Conservation (phyloP, 1,140 invertebrate genomes). For the Lineus longissimus region DNA sequence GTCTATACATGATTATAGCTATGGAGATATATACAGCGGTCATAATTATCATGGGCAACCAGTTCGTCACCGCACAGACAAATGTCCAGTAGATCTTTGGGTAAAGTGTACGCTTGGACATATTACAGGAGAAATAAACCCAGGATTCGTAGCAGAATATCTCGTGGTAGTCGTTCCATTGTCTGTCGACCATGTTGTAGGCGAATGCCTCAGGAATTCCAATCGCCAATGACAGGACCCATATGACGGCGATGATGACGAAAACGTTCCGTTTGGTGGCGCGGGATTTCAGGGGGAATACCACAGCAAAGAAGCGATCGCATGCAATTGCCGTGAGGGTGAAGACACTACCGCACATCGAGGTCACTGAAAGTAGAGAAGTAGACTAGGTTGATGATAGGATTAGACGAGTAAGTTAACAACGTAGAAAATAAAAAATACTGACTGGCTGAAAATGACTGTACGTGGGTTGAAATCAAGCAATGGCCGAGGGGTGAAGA, state of each 20-base stretch:
- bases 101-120: conserved; percentile 20
- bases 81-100: conserved; percentile 43
- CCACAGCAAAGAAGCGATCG: conserved; percentile 57
- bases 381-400: neutral
- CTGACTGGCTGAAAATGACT: too few relatives aligned
- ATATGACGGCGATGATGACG: conserved; percentile 48
- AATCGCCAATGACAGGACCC: conserved; percentile 47
- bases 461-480: too few relatives aligned
- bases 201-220: conserved; percentile 50
- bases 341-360: conserved; percentile 55
- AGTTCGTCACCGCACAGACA: conserved; percentile 41
- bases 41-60: conserved; percentile 48
- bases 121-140: conserved; percentile 4
- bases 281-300: conserved; percentile 54
- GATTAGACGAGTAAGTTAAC: too few relatives aligned
- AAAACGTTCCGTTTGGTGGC: conserved; percentile 50
- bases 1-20: conserved; percentile 2
- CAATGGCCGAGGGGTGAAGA: too few relatives aligned
- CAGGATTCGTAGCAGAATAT: conserved; percentile 38
- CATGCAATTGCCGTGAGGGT: conserved; percentile 56
- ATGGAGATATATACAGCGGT: conserved; percentile 42
- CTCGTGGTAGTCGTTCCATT: conserved; percentile 36
- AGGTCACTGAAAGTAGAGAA: conserved; percentile 47
- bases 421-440: too few relatives aligned
- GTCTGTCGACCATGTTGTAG: conserved; percentile 36